phyloP scores from a whole-genome alignment of 2,113 vertebrate species.

The Coptodon bakossiorum region DNA sequence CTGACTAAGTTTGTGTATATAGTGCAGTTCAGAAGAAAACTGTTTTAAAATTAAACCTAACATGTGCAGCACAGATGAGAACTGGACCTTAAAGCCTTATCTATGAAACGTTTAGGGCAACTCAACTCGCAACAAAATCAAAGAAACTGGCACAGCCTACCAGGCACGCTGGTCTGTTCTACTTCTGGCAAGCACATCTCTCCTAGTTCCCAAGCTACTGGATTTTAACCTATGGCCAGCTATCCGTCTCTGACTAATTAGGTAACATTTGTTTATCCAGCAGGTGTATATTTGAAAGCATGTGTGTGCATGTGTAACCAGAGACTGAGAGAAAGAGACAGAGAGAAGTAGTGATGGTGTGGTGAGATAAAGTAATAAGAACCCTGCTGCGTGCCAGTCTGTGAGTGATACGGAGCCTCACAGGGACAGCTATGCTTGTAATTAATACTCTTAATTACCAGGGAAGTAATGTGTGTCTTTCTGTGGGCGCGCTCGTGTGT shows the following conservation, averaged over 20 bases:
- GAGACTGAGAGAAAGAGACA: background rate
- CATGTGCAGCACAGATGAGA: background rate
- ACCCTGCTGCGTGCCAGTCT: constrained; percentile 52
- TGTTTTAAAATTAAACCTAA: background rate
- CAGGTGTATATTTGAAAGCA: constrained; percentile 45
- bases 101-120: background rate
- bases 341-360: constrained; percentile 32
- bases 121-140: background rate
- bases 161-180: background rate
- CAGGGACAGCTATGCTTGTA: constrained; percentile 63
- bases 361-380: constrained; percentile 61
- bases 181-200: background rate
- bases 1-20: background rate
- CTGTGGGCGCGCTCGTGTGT: background rate
- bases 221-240: constrained; percentile 43
- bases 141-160: background rate
- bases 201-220: background rate
- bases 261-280: constrained; percentile 41
- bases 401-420: constrained; percentile 66
- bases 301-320: constrained; percentile 34
- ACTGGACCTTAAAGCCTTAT: background rate
- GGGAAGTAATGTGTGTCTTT: constrained; percentile 49
- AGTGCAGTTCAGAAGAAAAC: background rate
- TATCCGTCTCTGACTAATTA: constrained; percentile 55
- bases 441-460: constrained; percentile 73